phyloP scores from a whole-genome alignment of 1,140 invertebrate species.

The Bursaphelenchus mucronatus region DNA sequence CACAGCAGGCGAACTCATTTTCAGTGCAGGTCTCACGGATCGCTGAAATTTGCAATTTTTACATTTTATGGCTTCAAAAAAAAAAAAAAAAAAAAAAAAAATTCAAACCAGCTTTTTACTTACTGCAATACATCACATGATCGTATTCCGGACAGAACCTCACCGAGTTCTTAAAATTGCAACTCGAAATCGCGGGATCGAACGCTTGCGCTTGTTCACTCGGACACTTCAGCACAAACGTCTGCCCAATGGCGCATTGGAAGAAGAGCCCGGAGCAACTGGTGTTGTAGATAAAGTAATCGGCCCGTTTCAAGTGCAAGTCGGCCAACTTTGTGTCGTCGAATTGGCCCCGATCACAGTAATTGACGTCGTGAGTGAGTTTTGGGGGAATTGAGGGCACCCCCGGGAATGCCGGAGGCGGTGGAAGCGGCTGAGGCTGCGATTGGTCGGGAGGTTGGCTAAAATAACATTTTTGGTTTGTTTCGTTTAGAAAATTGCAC shows the following conservation, averaged over 20 bases:
- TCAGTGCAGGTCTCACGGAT: conserved; percentile 33
- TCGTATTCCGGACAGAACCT: conserved; percentile 37
- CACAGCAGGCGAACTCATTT: conserved; percentile 29
- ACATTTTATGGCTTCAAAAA: no score
- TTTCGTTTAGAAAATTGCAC: neutral
- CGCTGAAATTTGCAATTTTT: conserved; percentile 10
- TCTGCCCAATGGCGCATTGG: conserved; percentile 33
- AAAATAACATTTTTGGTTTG: conserved; percentile 2
- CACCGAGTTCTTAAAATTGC: conserved; percentile 37
- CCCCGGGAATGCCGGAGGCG: no score
- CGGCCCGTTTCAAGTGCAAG: conserved; percentile 17
- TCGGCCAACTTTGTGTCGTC: conserved; percentile 12
- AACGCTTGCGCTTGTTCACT: conserved; percentile 26
- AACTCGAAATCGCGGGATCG: conserved; percentile 35
- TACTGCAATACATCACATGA: conserved; percentile 40
- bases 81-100: neutral
- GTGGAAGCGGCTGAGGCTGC: no score
- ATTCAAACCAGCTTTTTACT: neutral
- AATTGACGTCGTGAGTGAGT: conserved; percentile 28
- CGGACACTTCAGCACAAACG: conserved; percentile 36
- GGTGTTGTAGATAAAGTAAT: conserved; percentile 41
- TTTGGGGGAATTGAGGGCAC: conserved; percentile 16
- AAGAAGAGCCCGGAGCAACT: conserved; percentile 31
- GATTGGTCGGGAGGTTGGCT: no score
- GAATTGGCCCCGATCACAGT: conserved; percentile 22